Percentiles rank a stretch among this genome's conserved stretches.
These are phyloP conservation scores for Teleopsis dalmanni DNA, from an alignment of 1,140 invertebrate species.

Conservation along the genomic window DNA sequence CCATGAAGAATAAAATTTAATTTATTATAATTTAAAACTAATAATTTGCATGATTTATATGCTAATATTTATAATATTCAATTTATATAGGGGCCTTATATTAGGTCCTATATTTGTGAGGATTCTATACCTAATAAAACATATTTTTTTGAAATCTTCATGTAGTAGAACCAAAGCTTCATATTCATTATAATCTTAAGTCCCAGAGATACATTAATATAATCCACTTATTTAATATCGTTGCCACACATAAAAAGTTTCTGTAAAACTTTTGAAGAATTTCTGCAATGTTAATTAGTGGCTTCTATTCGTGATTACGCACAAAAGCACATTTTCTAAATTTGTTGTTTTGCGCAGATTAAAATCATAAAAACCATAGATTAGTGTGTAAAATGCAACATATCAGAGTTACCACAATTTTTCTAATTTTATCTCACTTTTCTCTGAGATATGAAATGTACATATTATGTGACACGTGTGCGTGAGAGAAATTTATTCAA, in stretches of 20 bases:
- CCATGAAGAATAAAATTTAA: too few relatives aligned
- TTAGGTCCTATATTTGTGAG: too few relatives aligned
- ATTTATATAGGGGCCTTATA: too few relatives aligned
- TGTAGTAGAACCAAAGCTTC: constrained; percentile 13
- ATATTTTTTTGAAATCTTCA: constrained; percentile 35
- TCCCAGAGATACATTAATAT: constrained; percentile 9
- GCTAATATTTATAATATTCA: too few relatives aligned
- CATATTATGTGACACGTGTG: too few relatives aligned
- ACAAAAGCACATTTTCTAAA: constrained; percentile 6
- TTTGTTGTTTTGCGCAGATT: background rate
- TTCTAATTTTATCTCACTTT: too few relatives aligned
- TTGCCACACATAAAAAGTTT: constrained; percentile 1
- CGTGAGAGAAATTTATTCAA: too few relatives aligned
- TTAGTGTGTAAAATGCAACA: background rate
- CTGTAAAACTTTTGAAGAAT: constrained; percentile 6
- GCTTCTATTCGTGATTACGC: background rate
- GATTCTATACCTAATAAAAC: constrained; percentile 21
- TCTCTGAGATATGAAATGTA: too few relatives aligned
- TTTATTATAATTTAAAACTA: too few relatives aligned
- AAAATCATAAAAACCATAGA: background rate
- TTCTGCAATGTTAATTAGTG: background rate
- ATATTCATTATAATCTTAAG: constrained; percentile 6
- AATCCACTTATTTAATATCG: constrained; percentile 10
- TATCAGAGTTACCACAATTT: background rate
- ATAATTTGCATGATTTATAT: too few relatives aligned